Evolutionary conservation across 2,888 invertebrate genomes (phyloP), one percentile per base, ranked within the genome.

Genomic region (Phyllotreta striolata): DNA sequence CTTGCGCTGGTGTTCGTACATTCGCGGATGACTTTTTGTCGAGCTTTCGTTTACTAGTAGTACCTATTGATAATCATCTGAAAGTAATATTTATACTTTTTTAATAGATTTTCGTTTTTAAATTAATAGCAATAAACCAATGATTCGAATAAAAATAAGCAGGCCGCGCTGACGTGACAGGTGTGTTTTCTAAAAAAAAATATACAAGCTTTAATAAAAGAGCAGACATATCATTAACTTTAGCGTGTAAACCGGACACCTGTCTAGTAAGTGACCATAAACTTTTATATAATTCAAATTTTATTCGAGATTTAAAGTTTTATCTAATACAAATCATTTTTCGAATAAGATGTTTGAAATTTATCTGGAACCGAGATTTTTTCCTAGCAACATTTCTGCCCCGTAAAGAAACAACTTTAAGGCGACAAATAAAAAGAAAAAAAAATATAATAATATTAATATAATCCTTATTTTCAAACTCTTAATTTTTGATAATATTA

Each of bases 81-180:
- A 55, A 41, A 64, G 66, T 62, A 70, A 62, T 66, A 61, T 65
- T 64, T 68, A 64, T 62, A 38, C 54, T 68, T 66, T 24, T 66
- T 62, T 62, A 68, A 66, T 61, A 55, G 52, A 60, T 67, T 67
- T 67, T 61, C 64, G 71, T 71, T 72, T 70, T 74, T 70, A 75
- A 72, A 75, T 60, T 46, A 52, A 78, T 79, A 81, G 80, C 80
- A 80, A 81, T 80, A 80, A 80, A 79, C 80, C 79, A 79, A 79
- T 77, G 65, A 69, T 44, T 62, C 44, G 54, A 41, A 24, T 55
- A 54, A 54, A 55, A 44, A 52, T 38, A 38, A 13, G 43, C 43
- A 52, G 52, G 38, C 52, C 37, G 52, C 56, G 64, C 66, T 66
- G 59, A 68, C 67, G 69, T 72, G 62, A 64, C 73, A 69, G 71